These are phyloP conservation scores for Diarsia brunnea DNA, from an alignment of 2,888 invertebrate genomes.

Conservation along the genomic window DNA sequence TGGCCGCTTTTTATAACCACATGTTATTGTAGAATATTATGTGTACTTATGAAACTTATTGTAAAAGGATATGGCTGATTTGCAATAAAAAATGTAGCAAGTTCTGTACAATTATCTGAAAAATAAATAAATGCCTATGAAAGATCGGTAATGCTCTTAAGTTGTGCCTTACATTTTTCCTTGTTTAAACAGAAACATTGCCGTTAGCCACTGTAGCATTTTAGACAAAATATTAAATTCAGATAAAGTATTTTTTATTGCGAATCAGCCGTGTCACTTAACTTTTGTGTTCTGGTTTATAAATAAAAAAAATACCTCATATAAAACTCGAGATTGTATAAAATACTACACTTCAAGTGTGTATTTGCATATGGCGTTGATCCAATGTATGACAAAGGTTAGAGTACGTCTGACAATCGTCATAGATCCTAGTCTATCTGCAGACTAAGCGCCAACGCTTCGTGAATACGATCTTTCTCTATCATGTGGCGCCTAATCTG, in stretches of 20 bases:
- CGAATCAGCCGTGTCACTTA: conserved; percentile 28
- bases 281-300: conserved; percentile 50
- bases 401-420: too few relatives aligned
- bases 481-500: too few relatives aligned
- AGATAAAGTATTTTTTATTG: background rate
- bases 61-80: conserved; percentile 26
- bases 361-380: background rate
- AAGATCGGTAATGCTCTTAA: background rate
- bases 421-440: too few relatives aligned
- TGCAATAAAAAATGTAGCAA: conserved; percentile 9
- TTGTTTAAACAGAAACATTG: background rate
- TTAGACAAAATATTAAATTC: background rate
- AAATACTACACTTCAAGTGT: background rate
- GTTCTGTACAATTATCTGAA: background rate
- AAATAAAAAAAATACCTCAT: background rate
- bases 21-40: conserved; percentile 33
- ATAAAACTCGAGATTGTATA: background rate
- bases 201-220: background rate
- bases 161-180: background rate
- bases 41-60: conserved; percentile 19
- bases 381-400: background rate
- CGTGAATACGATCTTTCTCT: too few relatives aligned
- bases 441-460: too few relatives aligned
- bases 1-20: conserved; percentile 32
- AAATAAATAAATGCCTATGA: background rate